phyloP scores from a whole-genome alignment of 2,113 vertebrate genomes.

The Rhinolophus sinicus region DNA sequence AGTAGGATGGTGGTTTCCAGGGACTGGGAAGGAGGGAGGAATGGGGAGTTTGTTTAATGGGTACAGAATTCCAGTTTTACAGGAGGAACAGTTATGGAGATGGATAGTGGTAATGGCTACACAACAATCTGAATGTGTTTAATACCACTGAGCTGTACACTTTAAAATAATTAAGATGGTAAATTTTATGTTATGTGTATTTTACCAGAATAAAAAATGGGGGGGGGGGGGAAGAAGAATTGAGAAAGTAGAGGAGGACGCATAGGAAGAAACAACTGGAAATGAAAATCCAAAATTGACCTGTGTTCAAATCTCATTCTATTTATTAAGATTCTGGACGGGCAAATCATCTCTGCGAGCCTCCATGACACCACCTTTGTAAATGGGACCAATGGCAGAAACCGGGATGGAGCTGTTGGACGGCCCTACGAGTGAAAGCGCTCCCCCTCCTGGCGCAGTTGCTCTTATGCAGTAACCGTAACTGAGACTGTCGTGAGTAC shows the following conservation, averaged over 20 bases:
- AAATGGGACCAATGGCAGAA: neutral
- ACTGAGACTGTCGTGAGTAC: fast-evolving
- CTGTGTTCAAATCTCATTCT: neutral
- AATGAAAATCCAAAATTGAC: neutral
- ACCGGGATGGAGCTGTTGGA: neutral
- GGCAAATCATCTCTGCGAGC: neutral
- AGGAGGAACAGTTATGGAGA: neutral
- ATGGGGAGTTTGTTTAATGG: neutral
- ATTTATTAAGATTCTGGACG: neutral
- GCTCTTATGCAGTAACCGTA: neutral
- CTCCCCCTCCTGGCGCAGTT: neutral
- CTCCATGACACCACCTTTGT: neutral
- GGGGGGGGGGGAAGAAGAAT: neutral
- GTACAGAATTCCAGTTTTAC: neutral
- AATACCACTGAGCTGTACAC: neutral
- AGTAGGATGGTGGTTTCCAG: neutral
- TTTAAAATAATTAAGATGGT: neutral
- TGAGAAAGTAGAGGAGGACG: neutral
- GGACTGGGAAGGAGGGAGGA: neutral
- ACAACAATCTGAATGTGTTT: neutral
- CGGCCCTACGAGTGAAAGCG: neutral
- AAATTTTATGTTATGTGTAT: neutral
- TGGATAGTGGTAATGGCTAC: neutral
- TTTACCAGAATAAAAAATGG: neutral
- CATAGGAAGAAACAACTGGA: neutral